Base-by-base conservation (phyloP, 2,113 vertebrate species). In the Tragelaphus strepsiceros region DNA sequence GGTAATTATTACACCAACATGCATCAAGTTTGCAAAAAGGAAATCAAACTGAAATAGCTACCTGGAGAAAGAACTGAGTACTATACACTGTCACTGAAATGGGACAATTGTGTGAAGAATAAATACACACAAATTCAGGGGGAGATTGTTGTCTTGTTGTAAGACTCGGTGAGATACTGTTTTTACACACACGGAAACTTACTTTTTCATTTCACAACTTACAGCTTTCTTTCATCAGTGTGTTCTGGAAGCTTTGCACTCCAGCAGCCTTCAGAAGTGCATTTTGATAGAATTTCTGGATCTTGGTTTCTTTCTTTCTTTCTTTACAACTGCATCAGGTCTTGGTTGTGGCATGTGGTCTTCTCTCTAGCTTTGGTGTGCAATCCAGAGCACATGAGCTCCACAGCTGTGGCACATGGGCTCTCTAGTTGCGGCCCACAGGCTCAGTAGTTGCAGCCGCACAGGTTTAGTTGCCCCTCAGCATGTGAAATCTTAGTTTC, bases 1-100 rank as follows among this genome's bases (percentile, higher is more conserved):
- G 30, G 92, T 94, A 78, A 92, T 97, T 97, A 96, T 88, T 78
- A 84, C n/a, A 86, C 30, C 97, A 98, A 97, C 88, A 91, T 30
- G 96, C 94, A 96, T 91, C 93, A 96, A 87, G 80, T 92, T 93
- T 43, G 53, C 84, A 96, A 95, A 95, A 97, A 96, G 0, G 17
- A 15, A 84, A 92, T 88, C 78, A 96, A 96, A 95, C 86, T 80
- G 24, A 88, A 93, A 74, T 51, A 77, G 46, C 71, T 43, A 10
- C 61, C 74, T 92, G n/a, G 21, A 90, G 67, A 93, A 39, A 56
- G 91, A 90, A 96, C 77, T 14, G 8, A 24, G n/a, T n/a, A n/a
- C n/a, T n/a, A n/a, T n/a, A n/a, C n/a, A n/a, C n/a, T 30, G 81
- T 82, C 88, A 30, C 32, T 96, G 32, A 94, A 96, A 39, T 19